These are phyloP conservation scores for Cyanocitta stelleri DNA, from an alignment of 2,113 vertebrate genomes.

Conservation along the genomic window DNA sequence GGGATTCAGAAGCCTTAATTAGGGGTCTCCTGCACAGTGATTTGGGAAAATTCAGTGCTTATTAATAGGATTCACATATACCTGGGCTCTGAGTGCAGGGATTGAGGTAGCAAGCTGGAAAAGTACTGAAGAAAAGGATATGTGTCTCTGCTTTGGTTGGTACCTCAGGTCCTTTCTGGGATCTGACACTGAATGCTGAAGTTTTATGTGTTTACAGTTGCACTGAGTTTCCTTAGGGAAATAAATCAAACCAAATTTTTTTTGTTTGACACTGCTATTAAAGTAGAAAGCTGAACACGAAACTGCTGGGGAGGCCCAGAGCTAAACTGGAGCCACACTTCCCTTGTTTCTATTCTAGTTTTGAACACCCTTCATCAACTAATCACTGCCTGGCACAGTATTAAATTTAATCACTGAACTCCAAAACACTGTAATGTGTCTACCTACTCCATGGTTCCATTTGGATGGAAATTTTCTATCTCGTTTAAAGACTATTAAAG, in stretches of 20 bases:
- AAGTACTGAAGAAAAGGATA: neutral
- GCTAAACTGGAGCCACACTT: neutral
- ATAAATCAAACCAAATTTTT: neutral
- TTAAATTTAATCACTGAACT: constrained; percentile 54
- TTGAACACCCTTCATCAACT: neutral
- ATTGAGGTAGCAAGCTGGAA: neutral
- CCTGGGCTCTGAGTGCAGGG: neutral
- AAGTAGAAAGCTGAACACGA: neutral
- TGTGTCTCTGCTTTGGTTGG: neutral
- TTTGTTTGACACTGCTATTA: neutral
- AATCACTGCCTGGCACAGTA: constrained; percentile 40
- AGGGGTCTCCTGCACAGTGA: neutral
- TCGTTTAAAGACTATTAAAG: constrained; percentile 50
- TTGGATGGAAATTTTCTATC: constrained; percentile 59
- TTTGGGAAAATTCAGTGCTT: neutral
- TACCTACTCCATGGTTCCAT: constrained; percentile 50
- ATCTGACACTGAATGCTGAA: neutral
- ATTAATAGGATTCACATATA: neutral
- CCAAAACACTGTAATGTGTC: constrained; percentile 30
- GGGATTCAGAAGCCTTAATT: neutral
- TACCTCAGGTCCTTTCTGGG: neutral
- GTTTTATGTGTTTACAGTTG: neutral
- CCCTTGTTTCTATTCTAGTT: neutral
- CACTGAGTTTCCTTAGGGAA: neutral
- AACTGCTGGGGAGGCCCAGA: neutral